Base-by-base conservation (phyloP, 2,113 vertebrate species). In the Gavialis gangeticus region DNA sequence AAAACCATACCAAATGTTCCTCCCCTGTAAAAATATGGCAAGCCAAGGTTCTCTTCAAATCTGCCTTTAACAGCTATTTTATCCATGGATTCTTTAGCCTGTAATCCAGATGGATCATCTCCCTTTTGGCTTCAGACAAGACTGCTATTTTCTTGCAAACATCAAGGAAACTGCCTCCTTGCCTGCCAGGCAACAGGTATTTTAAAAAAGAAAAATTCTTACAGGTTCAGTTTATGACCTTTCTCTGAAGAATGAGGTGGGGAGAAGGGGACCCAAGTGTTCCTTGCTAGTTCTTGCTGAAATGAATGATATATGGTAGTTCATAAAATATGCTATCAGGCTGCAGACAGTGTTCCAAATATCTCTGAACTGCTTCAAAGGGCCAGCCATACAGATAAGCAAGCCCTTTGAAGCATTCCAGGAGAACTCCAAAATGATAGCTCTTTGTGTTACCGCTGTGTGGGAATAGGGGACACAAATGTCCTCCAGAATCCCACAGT, bases 101-200 rank as follows among this genome's bases (percentile, higher is more conserved):
- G 27, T 56, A 91, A 82, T 25, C 9, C 25, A 89, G 21, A 60
- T 80, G 54, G 82, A 63, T 92, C 24, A 57, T 92, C 76, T 71
- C 9, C 79, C 94, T 89, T 77, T 28, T 84, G 89, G 54, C 57
- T 37, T 91, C 37, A 11, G 28, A 59, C n/a, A 78, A 25, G 85
- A 93, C 55, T 34, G 79, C 79, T 84, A 34, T 81, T 95, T 91
- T 82, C 80, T 81, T 87, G 12, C 27, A 92, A 62, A 94, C 85
- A 85, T 63, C 46, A 93, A 94, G 75, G 55, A 30, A 84, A 28
- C 9, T 75, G 5, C 90, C 82, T 88, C 14, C 16, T 84, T 92
- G 46, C 87, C 66, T 86, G 17, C 37, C 86, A 97, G 84, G 66
- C 57, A 92, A 83, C 85, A 87, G 6, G 28, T 14, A 89, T 75